Evolutionary conservation across 2,113 vertebrate genomes (phyloP), one percentile per base, ranked within the genome.

Genomic region (Pipa parva): DNA sequence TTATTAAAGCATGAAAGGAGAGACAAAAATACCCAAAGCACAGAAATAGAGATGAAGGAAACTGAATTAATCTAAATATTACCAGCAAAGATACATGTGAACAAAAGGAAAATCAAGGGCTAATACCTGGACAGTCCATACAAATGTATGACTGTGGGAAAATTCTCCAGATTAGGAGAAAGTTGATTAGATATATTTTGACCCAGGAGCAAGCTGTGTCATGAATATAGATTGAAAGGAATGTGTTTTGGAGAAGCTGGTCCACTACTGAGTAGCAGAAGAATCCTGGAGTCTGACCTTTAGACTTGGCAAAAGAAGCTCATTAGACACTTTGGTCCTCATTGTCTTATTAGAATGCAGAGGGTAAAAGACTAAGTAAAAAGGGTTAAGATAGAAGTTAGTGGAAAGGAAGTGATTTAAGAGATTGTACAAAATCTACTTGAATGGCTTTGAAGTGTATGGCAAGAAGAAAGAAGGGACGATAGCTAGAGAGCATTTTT

Each of bases 131-230:
- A 42, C 13, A 42, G 15, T 42, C 17, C n/a, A 42, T n/a, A 42
- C 39, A 42, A 42, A 31, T n/a, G 39, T n/a, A 42, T 42, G 39
- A 42, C 13, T 42, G 39, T 42, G 39, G 39, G 39, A 42, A 42
- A 42, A 36, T 36, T 36, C 33, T 12, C 33, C 7, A 36, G 33
- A 13, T 2, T 36, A 36, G 39, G 6, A 4, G 12, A 42, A 2
- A 42, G 39, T 42, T 42, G 39, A 42, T 42, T 42, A 42, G 39
- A 42, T 42, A 42, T n/a, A 42, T 42, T 42, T n/a, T 42, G 13
- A 42, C 39, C 39, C n/a, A 42, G 39, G 39, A 42, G 39, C 39
- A 42, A 42, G 39, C 15, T 42, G 39, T 42, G 39, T 42, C 39
- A 42, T 15, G 39, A 5, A 42, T 42, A 7, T 42, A n/a, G 39